Evolutionary conservation across 2,797 vertebrate genomes (phyloP), one percentile per base, ranked within the genome.

Genomic region (Platalea minor): DNA sequence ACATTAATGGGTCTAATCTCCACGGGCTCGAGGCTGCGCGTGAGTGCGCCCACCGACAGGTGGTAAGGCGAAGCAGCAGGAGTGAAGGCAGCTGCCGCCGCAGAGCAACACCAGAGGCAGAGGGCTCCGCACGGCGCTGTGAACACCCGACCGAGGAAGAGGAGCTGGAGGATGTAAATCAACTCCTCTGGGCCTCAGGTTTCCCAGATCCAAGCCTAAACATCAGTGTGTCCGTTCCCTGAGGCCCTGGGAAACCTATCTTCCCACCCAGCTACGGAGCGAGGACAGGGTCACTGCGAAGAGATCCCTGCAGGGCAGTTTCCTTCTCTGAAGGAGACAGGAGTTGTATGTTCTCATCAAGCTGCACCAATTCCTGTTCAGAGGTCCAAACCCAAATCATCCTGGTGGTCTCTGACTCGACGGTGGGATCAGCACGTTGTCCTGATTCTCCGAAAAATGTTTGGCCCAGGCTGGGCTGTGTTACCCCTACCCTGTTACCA

Each of bases 1-100:
- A 95, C 89, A 95, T 89, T 93, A 95, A 81, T 68, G 74, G 25
- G 61, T 82, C 60, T 97, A 97, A 97, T 97, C 96, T 92, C 92
- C 76, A 41, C 2, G 7, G 89, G 89, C 89, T 85, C 4, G 19
- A 92, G 70, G 50, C 75, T 63, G 64, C 17, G 29, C 61, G 46
- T 64, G 87, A 90, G 89, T 85, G 45, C 7, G 13, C 1, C 26
- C 67, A 75, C 91, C 67, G 94, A 97, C 97, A 98, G 97, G 93
- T 97, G 96, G 81, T 18, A 51, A 81, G 54, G 74, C 89, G 92
- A 94, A 80, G 88, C n/a, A 79, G 64, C 1, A 0, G 48, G 53
- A 39, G 51, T 56, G 65, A 80, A 91, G 53, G 92, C 97, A 96
- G 96, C 95, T 96, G 88, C 77, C 5, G 2, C 29, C 1, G 2